Conservation (phyloP, 2,888 invertebrate genomes). For the Tortricodes alternella region DNA sequence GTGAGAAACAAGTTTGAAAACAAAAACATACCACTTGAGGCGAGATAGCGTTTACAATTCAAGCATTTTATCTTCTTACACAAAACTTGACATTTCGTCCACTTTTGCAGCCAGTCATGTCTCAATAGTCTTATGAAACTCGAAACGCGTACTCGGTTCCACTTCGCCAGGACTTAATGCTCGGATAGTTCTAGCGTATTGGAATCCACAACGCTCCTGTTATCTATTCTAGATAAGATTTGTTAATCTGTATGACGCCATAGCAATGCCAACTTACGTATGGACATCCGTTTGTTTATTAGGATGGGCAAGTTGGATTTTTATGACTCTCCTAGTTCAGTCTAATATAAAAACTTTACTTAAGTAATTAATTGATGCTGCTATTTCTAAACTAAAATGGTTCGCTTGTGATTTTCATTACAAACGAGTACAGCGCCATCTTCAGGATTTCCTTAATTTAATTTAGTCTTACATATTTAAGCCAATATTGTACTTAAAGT, state of each 20-base stretch:
- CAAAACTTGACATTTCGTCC: conserved; percentile 6
- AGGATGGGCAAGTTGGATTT: neutral
- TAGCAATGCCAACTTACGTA: conserved; percentile 44
- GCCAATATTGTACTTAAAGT: neutral
- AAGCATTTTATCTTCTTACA: neutral
- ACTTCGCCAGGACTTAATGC: conserved; percentile 11
- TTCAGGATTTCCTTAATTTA: neutral
- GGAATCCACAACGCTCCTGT: conserved; percentile 41
- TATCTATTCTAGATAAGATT: conserved; percentile 63
- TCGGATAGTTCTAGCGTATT: conserved; percentile 36
- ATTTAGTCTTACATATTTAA: neutral
- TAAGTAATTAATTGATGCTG: too few relatives aligned
- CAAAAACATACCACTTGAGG: neutral
- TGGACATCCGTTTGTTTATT: conserved; percentile 11
- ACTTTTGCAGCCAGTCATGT: neutral
- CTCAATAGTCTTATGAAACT: neutral
- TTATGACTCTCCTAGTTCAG: too few relatives aligned
- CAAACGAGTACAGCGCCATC: neutral
- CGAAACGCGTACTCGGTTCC: conserved; percentile 1
- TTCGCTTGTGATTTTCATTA: neutral
- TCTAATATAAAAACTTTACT: neutral
- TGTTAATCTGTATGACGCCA: conserved; percentile 59
- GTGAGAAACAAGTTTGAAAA: neutral
- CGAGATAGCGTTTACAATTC: neutral
- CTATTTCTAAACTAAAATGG: too few relatives aligned